Percentiles rank a stretch among this genome's conserved stretches.
Conservation (phyloP, 2,113 vertebrate species). For the Gobius niger region DNA sequence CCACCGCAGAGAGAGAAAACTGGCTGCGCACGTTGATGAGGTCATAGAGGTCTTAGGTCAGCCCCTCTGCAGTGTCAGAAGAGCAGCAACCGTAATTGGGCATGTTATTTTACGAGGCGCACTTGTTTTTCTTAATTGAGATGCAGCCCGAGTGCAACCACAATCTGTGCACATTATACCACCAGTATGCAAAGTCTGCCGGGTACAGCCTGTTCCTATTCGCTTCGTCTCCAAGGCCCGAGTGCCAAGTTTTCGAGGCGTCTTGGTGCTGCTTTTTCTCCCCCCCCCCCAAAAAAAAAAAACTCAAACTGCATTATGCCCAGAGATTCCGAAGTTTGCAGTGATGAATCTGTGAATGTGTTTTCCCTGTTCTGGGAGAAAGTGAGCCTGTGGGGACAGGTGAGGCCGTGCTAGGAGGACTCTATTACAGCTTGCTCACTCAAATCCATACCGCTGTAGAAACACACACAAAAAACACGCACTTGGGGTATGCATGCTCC, state of each 20-base stretch:
- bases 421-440: slow-evolving; percentile 35
- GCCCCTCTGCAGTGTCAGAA: slow-evolving; percentile 22
- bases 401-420: slow-evolving; percentile 30
- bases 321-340: slow-evolving; percentile 54
- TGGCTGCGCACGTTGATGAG: slow-evolving; percentile 38
- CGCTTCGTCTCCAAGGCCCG: slow-evolving; percentile 60
- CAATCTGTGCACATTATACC: slow-evolving; percentile 65
- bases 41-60: slow-evolving; percentile 55
- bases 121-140: slow-evolving; percentile 49
- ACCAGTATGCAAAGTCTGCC: slow-evolving; percentile 48
- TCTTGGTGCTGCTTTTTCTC: slow-evolving; percentile 46
- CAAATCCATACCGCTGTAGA: slow-evolving; percentile 35
- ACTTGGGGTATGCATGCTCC: slow-evolving; percentile 26
- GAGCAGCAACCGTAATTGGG: slow-evolving; percentile 15
- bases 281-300: slow-evolving; percentile 64
- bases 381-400: slow-evolving; percentile 56
- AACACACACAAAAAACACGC: slow-evolving; percentile 17
- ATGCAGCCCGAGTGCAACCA: slow-evolving; percentile 55
- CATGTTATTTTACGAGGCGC: slow-evolving; percentile 27
- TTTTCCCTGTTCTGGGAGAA: slow-evolving; percentile 44
- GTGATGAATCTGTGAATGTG: slow-evolving; percentile 60
- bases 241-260: slow-evolving; percentile 58
- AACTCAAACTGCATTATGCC: slow-evolving; percentile 62
- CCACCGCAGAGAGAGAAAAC: slow-evolving; percentile 42
- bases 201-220: slow-evolving; percentile 62